Evolutionary conservation across 53 echinoderm and acorn worm genomes (phyloP).

Genomic region (Apostichopus leukothele): DNA sequence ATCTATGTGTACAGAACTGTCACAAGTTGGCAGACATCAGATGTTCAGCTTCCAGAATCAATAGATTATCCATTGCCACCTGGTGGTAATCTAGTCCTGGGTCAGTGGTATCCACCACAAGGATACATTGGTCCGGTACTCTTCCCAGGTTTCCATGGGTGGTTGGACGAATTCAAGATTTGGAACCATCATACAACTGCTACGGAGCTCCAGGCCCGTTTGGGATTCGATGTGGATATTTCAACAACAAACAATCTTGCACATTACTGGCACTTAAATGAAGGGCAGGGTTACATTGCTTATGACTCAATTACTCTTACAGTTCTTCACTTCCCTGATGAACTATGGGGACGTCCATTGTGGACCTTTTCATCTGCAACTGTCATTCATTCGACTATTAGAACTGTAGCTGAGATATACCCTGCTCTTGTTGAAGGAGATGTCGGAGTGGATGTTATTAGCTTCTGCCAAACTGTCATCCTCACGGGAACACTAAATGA

Average conservation of each 20-base stretch:
- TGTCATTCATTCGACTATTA: constrained; percentile 2
- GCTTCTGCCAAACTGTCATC: constrained; percentile 56
- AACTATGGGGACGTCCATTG: constrained; percentile 70
- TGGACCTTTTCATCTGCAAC: constrained; percentile 73
- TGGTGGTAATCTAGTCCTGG: constrained; percentile 70
- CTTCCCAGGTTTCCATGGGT: constrained; percentile 71
- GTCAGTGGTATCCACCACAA: constrained; percentile 75
- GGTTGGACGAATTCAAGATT: constrained; percentile 79
- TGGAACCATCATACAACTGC: constrained; percentile 66
- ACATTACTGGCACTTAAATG: constrained; percentile 76
- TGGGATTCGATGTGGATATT: constrained; percentile 49
- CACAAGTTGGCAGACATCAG: constrained; percentile 44
- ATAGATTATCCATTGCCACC: constrained; percentile 44
- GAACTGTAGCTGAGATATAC: constrained; percentile 50
- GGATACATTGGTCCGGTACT: constrained; percentile 54
- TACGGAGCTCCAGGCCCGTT: constrained; percentile 51
- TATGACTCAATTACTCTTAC: constrained; percentile 63
- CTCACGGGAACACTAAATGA: constrained; percentile 14
- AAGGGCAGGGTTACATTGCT: constrained; percentile 69
- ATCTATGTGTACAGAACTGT: constrained; percentile 63
- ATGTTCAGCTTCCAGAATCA: constrained; percentile 38
- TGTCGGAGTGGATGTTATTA: constrained; percentile 19
- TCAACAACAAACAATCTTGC: constrained; percentile 46
- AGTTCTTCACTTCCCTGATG: constrained; percentile 53
- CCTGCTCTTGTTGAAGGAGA: constrained; percentile 26